Evolutionary conservation across 2,888 invertebrate genomes (phyloP).

Genomic region (Yponomeuta cagnagella): DNA sequence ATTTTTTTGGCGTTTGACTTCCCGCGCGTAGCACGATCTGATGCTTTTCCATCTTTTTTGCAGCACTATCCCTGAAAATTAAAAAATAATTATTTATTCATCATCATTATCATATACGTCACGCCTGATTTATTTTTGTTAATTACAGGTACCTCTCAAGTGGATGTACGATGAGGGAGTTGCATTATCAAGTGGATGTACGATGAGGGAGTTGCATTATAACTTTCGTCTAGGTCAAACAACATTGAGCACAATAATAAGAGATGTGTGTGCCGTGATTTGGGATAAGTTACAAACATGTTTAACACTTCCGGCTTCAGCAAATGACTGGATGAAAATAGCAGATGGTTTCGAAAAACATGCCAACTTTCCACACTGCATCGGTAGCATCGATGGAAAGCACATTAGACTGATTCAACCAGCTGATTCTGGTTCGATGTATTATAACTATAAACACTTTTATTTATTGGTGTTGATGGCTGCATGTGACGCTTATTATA

Average conservation of each 20-base stretch:
- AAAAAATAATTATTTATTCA: slow-evolving; percentile 16
- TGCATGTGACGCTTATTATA: slow-evolving; percentile 25
- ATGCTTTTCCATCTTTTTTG: slow-evolving; percentile 29
- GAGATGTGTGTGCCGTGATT: slow-evolving; percentile 24
- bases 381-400: slow-evolving; percentile 24
- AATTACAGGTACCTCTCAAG: slow-evolving; percentile 21
- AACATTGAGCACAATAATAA: slow-evolving; percentile 23
- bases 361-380: slow-evolving; percentile 30
- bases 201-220: slow-evolving; percentile 19
- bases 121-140: slow-evolving; percentile 17
- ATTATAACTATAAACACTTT: slow-evolving; percentile 28
- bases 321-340: slow-evolving; percentile 23
- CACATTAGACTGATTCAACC: slow-evolving; percentile 22
- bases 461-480: slow-evolving; percentile 27
- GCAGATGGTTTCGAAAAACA: slow-evolving; percentile 26
- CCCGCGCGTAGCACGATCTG: slow-evolving; percentile 24
- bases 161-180: slow-evolving; percentile 17
- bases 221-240: slow-evolving; percentile 23
- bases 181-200: slow-evolving; percentile 14
- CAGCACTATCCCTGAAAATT: slow-evolving; percentile 23
- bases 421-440: slow-evolving; percentile 25
- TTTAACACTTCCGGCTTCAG: slow-evolving; percentile 20
- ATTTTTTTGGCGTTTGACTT: slow-evolving; percentile 24
- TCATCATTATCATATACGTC: slow-evolving; percentile 13
- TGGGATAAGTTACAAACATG: slow-evolving; percentile 23